These are phyloP conservation scores for Sinopyrophorus schimmeli DNA, from an alignment of 2,888 invertebrate genomes.

Conservation along the genomic window DNA sequence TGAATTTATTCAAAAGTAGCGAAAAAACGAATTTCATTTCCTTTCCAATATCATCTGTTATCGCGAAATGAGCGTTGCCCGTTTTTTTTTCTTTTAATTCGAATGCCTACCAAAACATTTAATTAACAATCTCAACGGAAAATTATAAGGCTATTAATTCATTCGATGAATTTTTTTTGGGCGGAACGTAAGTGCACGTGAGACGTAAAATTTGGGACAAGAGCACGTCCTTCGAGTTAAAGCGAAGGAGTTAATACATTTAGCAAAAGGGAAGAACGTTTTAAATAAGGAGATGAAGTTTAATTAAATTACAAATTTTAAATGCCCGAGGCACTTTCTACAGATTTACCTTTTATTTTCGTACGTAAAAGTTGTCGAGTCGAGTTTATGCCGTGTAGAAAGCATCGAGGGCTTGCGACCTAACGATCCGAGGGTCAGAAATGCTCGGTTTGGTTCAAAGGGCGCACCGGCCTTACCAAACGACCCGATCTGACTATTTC, in stretches of 20 bases:
- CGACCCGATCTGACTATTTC: constrained; percentile 26
- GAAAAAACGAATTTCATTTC: too few species aligned
- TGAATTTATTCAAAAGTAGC: too few species aligned
- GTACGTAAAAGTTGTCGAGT: constrained; percentile 17
- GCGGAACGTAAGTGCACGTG: too few species aligned
- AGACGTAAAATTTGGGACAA: too few species aligned
- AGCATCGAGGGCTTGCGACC: constrained; percentile 24
- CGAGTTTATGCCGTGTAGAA: constrained; percentile 18
- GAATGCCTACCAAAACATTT: too few species aligned
- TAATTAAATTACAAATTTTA: constrained; percentile 24
- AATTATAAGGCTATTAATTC: too few species aligned
- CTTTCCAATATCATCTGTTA: too few species aligned
- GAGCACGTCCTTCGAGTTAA: constrained; percentile 8
- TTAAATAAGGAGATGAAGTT: constrained; percentile 18
- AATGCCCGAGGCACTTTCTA: constrained; percentile 9
- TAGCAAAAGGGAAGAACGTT: constrained; percentile 10
- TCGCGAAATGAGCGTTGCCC: too few species aligned
- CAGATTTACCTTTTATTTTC: constrained; percentile 17
- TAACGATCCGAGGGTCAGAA: constrained; percentile 29
- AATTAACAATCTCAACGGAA: too few species aligned
- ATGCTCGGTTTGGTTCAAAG: constrained; percentile 25
- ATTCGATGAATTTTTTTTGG: too few species aligned
- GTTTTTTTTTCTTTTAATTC: too few species aligned
- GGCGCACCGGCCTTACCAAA: constrained; percentile 26
- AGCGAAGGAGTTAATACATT: constrained; percentile 18